Evolutionary conservation across 2,113 vertebrate genomes (phyloP), one percentile per base, ranked within the genome.

Genomic region (Cryptomyrus ogoouensis): DNA sequence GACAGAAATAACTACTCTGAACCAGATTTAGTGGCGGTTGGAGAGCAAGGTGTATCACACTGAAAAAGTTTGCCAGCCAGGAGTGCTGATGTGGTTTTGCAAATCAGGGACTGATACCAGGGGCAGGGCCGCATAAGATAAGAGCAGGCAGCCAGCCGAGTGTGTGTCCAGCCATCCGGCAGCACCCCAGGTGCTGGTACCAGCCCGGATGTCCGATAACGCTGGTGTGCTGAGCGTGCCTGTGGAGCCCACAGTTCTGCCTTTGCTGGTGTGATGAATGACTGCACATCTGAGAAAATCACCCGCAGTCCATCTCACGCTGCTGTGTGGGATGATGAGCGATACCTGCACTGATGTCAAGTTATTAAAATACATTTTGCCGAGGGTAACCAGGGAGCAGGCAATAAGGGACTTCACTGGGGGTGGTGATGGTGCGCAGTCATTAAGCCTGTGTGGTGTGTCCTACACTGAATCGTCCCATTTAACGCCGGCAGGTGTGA

Each of bases 91-190:
- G 46, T 31, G 49, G 88, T 46, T 89, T 27, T 52, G 66, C 6
- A 66, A 80, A 49, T 35, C 47, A 24, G 4, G 8, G 83, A 80
- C 83, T 35, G 46, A 44, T 31, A 87, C 24, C 35, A 50, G 58
- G 46, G 17, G 9, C 52, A 24, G 10, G 46, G 74, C 89, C 85
- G 80, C 46, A 88, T 66, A 87, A 93, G 92, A 94, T 94, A 93
- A 92, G 92, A 89, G 83, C 91, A 91, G 91, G 83, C 91, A 93
- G 91, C 91, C 93, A 89, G 83, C 88, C 88, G 91, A 58, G 88
- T 92, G 88, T 87, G 58, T 91, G 92, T 92, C 89, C 7, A 89
- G 87, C 89, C 89, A 89, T 85, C 91, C 92, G 90, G 89, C 89
- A 87, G 58, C 87, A 90, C 92, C 92, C 93, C 77, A 42, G 66